phyloP scores from a whole-genome alignment of 1,140 invertebrate species.

The Alviniconcha marisindica region DNA sequence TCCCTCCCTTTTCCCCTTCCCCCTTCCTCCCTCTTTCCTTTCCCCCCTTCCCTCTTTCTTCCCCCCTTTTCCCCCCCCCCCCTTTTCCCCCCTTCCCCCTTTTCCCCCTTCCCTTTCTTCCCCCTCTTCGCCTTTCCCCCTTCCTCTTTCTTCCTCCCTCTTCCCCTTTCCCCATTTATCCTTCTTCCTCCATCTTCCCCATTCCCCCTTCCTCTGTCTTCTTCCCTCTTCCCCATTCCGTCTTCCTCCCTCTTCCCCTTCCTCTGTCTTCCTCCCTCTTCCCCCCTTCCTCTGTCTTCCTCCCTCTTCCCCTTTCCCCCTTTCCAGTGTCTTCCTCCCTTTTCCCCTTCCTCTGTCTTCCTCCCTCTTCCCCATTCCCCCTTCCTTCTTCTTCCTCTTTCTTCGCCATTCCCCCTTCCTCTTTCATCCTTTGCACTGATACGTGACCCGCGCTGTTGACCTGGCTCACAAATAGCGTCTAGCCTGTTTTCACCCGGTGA shows the following conservation, averaged over 20 bases:
- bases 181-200: neutral
- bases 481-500: too few species aligned
- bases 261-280: constrained; percentile 2
- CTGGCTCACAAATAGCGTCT: too few species aligned
- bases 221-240: neutral
- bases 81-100: neutral
- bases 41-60: neutral
- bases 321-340: too few species aligned
- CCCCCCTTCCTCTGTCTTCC: neutral
- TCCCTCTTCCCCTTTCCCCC: neutral
- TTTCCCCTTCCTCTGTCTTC: neutral
- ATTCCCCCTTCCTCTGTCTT: neutral
- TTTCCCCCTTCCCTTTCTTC: neutral
- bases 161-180: neutral
- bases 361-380: neutral
- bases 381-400: too few species aligned
- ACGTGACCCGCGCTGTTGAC: too few species aligned
- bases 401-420: too few species aligned
- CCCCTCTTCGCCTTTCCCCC: neutral
- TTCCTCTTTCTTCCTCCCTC: neutral
- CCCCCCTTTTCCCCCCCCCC: neutral
- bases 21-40: neutral
- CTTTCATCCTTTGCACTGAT: too few species aligned
- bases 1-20: neutral
- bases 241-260: neutral